These are phyloP conservation scores for Aythya baeri DNA, from an alignment of 2,113 vertebrate species.

Conservation along the genomic window DNA sequence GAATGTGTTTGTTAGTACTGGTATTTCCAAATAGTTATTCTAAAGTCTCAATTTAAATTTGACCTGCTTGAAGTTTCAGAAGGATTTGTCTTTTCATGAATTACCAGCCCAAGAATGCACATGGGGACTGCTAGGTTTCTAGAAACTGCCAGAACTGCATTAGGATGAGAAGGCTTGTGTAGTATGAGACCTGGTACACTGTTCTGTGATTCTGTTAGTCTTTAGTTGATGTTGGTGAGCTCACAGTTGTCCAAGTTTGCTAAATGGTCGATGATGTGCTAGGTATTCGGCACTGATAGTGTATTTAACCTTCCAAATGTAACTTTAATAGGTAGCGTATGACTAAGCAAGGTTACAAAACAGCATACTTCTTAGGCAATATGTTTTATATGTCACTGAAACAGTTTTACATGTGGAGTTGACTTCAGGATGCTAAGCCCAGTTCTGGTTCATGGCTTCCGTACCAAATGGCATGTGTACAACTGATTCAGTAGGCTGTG, in stretches of 20 bases:
- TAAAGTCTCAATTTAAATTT: background rate
- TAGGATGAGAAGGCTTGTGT: accelerated
- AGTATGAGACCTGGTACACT: background rate
- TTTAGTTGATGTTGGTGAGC: background rate
- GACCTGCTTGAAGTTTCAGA: background rate
- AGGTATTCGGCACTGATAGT: background rate
- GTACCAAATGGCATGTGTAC: accelerated
- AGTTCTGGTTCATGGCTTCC: background rate
- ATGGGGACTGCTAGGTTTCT: background rate
- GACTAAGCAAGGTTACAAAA: accelerated
- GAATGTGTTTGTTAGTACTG: background rate
- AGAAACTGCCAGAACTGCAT: background rate
- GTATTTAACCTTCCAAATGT: background rate
- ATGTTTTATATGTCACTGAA: background rate
- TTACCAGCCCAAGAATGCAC: background rate
- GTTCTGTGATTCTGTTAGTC: background rate
- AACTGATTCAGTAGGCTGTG: background rate
- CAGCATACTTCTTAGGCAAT: background rate
- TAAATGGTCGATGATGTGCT: background rate
- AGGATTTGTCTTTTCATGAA: background rate
- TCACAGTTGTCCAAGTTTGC: background rate
- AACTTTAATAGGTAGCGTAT: background rate
- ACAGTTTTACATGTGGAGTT: background rate
- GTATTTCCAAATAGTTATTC: background rate
- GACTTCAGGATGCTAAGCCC: background rate